Evolutionary conservation across 2,797 vertebrate species (phyloP).

Genomic region (Phrynocephalus vlangalii): DNA sequence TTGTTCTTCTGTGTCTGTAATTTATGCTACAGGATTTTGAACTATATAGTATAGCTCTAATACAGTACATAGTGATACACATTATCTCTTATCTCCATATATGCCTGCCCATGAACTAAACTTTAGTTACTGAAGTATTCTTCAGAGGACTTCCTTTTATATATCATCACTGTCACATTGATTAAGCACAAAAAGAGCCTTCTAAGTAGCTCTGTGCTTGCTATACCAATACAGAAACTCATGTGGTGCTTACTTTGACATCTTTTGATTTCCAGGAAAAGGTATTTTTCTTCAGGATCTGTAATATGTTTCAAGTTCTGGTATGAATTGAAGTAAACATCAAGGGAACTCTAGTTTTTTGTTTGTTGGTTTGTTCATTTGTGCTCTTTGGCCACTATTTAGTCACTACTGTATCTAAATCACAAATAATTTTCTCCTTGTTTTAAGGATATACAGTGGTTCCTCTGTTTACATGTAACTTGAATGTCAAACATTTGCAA

Average conservation of each 20-base stretch:
- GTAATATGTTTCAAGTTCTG: background rate
- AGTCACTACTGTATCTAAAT: conserved; percentile 13
- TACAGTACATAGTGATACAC: too few species aligned
- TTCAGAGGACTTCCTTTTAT: background rate
- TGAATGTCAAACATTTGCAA: too few species aligned
- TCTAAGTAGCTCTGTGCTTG: background rate
- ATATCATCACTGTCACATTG: too few species aligned
- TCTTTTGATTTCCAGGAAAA: background rate
- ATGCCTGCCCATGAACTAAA: background rate
- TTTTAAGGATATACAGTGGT: conserved; percentile 55
- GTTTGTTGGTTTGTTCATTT: too few species aligned
- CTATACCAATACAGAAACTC: background rate
- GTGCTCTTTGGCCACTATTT: background rate
- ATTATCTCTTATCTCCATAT: background rate
- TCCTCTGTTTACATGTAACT: too few species aligned
- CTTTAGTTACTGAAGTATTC: background rate
- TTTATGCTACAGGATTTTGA: too few species aligned
- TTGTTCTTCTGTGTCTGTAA: too few species aligned
- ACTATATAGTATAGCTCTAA: too few species aligned
- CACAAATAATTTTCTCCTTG: conserved; percentile 32
- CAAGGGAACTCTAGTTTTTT: background rate
- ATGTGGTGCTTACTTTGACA: background rate
- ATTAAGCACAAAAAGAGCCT: background rate
- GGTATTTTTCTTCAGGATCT: background rate
- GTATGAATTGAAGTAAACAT: rapidly evolving